Base-by-base conservation (phyloP, 2,113 vertebrate genomes). In the Climacteris rufus region DNA sequence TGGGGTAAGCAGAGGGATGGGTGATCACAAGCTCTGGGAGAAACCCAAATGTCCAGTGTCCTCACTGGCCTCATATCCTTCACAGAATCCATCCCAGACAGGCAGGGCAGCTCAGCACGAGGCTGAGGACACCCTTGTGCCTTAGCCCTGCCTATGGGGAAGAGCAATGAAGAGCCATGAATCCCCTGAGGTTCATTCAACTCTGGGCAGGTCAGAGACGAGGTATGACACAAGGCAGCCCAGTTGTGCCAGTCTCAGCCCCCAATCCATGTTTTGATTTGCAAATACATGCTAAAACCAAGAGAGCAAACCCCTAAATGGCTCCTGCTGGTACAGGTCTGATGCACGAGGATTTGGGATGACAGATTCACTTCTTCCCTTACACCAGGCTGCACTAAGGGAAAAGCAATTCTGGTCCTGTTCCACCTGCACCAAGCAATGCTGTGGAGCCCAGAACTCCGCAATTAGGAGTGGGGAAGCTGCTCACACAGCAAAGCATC, bases 61-160 rank as follows among this genome's bases (percentile, higher is more conserved):
- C 64, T 2, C 14, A 8, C 30, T 35, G 82, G 23, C 39, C 53
- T 61, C 6, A 0, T 12, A 14, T 20, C 45, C 31, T 18, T 28
- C 30, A n/a, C 60, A 9, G 14, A 56, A 60, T 8, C 24, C 24
- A 22, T 6, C 25, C 37, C 30, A 64, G 30, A 44, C 4, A 5
- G 45, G 28, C 54, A 86, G 45, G 40, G 19, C 52, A 66, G 47
- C 39, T n/a, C 12, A 0, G 52, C 12, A 12, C 0, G 0, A 66
- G 42, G 30, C 44, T 66, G 50, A n/a, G 44, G 40, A 53, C 14
- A 23, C 14, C 50, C 30, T 57, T 61, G 37, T 39, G 57, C 20
- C 57, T n/a, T 19, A 47, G 47, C n/a, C 65, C 47, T 11, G 22
- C 39, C 68, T 5, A 0, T 9, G 0, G 16, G 50, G 21, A 87